These are phyloP conservation scores for Dendroctonus ponderosae DNA, from an alignment of 1,140 invertebrate species.

Conservation along the genomic window DNA sequence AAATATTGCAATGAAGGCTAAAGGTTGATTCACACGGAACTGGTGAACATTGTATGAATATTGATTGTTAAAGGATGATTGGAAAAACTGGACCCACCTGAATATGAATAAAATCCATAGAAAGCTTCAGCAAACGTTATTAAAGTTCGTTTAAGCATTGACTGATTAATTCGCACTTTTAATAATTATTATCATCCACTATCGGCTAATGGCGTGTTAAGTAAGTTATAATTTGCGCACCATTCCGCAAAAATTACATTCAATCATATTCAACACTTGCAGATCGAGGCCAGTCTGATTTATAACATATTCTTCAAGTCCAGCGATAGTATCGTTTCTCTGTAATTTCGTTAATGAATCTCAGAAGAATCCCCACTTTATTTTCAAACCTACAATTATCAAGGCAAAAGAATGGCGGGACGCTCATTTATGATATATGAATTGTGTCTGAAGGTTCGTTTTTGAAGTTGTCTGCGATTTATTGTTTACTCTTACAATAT, in stretches of 20 bases:
- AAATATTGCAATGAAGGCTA: no score
- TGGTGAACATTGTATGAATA: no score
- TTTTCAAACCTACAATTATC: slow-evolving; percentile 29
- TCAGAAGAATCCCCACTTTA: slow-evolving; percentile 24
- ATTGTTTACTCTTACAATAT: not conserved
- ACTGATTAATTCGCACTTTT: no score
- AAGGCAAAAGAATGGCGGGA: slow-evolving; percentile 28
- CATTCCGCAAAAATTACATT: not conserved
- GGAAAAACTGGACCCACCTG: no score
- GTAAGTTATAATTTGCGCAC: no score
- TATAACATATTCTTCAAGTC: slow-evolving; percentile 23
- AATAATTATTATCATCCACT: no score
- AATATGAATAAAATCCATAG: no score
- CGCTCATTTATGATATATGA: slow-evolving; percentile 32
- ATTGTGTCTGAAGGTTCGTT: slow-evolving; percentile 27
- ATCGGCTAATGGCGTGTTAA: no score
- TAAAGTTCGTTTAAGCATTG: no score
- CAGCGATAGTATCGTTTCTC: slow-evolving; percentile 15
- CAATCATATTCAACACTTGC: slow-evolving; percentile 8
- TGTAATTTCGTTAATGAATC: slow-evolving; percentile 36
- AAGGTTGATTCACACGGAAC: no score
- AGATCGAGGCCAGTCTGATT: slow-evolving; percentile 3
- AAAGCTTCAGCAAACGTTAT: no score
- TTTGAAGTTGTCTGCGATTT: slow-evolving; percentile 14
- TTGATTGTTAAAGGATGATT: no score